Conservation (phyloP, 2,888 invertebrate species). For the Tethea ocularis region DNA sequence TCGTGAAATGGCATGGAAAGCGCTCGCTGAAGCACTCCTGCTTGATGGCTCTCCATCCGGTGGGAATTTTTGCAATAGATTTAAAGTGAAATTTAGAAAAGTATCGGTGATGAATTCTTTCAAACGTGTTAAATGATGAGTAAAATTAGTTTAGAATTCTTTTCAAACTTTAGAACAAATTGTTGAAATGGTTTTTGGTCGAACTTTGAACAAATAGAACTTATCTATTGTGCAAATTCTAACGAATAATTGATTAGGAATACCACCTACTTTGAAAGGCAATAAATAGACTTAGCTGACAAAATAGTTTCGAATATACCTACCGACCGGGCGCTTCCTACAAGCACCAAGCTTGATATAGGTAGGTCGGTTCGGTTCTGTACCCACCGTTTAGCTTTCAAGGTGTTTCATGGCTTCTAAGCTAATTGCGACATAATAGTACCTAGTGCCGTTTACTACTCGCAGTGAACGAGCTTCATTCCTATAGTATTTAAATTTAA, state of each 20-base stretch:
- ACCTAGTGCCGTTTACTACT: not conserved
- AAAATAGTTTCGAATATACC: no score
- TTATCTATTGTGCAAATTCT: no score
- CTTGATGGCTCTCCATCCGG: constrained; percentile 36
- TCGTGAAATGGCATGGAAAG: constrained; percentile 49
- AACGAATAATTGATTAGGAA: no score
- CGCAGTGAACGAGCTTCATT: not conserved
- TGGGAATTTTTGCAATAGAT: constrained; percentile 42
- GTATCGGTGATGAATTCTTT: constrained; percentile 37
- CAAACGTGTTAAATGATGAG: constrained; percentile 33
- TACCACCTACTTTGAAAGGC: no score
- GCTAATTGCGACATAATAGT: not conserved
- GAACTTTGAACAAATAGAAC: no score
- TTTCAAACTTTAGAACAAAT: not conserved
- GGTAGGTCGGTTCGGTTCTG: not conserved
- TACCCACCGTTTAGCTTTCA: not conserved
- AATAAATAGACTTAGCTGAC: no score
- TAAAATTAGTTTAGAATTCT: constrained; percentile 32
- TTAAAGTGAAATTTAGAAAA: constrained; percentile 34
- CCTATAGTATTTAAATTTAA: not conserved
- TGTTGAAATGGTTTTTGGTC: no score
- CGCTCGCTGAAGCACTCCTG: constrained; percentile 35
- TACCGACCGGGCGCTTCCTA: no score
- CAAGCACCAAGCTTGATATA: no score
- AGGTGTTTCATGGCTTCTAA: not conserved